A percentile compares a stretch with the other conserved stretches of the same genome.
Evolutionary conservation across 1,140 invertebrate genomes (phyloP).

Genomic region (Apis florea): DNA sequence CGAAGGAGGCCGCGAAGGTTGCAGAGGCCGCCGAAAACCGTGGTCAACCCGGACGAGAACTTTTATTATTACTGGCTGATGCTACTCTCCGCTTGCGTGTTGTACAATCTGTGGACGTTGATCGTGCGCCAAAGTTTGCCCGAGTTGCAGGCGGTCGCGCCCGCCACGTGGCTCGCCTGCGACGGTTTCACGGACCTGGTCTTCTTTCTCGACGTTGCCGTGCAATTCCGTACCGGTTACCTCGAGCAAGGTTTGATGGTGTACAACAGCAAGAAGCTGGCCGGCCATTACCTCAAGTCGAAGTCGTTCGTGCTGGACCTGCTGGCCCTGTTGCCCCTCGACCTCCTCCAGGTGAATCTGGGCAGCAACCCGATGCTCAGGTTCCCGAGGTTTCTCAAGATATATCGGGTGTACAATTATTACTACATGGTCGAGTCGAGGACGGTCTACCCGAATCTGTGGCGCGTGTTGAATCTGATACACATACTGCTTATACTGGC

Average conservation of each 20-base stretch:
- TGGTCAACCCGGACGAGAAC: constrained; percentile 97
- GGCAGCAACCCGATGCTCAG: constrained; percentile 90
- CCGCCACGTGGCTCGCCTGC: constrained; percentile 88
- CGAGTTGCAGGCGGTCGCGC: constrained; percentile 87
- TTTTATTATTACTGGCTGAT: constrained; percentile 98
- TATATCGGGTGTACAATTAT: constrained; percentile 94
- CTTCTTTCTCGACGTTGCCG: constrained; percentile 92
- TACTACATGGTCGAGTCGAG: constrained; percentile 98
- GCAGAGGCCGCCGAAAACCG: constrained; percentile 87
- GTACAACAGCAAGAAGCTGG: constrained; percentile 94
- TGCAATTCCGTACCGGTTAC: constrained; percentile 97
- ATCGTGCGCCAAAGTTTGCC: constrained; percentile 97
- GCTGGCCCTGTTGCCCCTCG: constrained; percentile 90
- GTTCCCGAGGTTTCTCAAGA: constrained; percentile 91
- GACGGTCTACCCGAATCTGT: constrained; percentile 97
- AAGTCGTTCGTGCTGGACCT: constrained; percentile 93
- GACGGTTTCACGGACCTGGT: constrained; percentile 93
- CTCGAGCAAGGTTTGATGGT: constrained; percentile 96
- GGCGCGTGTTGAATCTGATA: constrained; percentile 96
- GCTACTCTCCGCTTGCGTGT: constrained; percentile 91
- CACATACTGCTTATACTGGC: constrained; percentile 96
- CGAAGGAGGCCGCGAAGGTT: constrained; percentile 83
- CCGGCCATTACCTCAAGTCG: constrained; percentile 93
- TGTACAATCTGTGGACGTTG: constrained; percentile 97
- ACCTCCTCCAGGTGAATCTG: constrained; percentile 90